These are phyloP conservation scores for Dolichoris vasculosae DNA, from an alignment of 1,140 invertebrate species.

Conservation along the genomic window DNA sequence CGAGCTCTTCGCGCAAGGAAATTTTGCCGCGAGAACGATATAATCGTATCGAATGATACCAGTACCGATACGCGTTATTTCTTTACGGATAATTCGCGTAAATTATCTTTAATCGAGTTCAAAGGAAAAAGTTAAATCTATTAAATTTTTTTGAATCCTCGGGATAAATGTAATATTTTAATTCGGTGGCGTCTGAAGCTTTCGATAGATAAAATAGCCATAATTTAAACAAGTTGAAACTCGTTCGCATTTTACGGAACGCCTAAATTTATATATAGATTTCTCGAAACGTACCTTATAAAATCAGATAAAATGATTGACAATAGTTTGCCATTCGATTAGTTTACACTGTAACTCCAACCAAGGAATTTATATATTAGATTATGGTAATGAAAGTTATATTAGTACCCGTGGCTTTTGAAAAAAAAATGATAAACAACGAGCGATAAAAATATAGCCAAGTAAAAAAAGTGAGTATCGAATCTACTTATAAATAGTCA, in stretches of 20 bases:
- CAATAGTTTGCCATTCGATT: neutral
- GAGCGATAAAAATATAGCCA: slow-evolving; percentile 8
- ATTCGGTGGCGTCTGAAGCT: too few relatives aligned
- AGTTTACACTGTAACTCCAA: neutral
- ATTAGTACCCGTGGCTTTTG: neutral
- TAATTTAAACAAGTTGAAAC: too few relatives aligned
- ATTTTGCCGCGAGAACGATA: too few relatives aligned
- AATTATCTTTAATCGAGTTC: neutral
- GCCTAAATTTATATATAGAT: neutral
- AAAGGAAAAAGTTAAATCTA: too few relatives aligned
- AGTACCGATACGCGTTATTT: neutral
- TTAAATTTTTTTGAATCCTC: too few relatives aligned
- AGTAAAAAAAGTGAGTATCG: slow-evolving; percentile 23
- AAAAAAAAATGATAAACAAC: neutral
- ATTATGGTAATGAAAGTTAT: neutral
- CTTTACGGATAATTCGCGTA: neutral
- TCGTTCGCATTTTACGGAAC: neutral
- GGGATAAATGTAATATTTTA: too few relatives aligned
- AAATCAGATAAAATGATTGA: neutral
- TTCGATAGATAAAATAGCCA: too few relatives aligned
- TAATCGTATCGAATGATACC: too few relatives aligned
- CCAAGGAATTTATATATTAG: neutral
- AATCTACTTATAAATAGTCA: slow-evolving; percentile 33
- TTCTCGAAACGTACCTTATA: neutral
- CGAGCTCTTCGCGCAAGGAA: too few relatives aligned